These are phyloP conservation scores for Thymelicus lineola DNA, from an alignment of 2,888 invertebrate genomes.

Conservation along the genomic window DNA sequence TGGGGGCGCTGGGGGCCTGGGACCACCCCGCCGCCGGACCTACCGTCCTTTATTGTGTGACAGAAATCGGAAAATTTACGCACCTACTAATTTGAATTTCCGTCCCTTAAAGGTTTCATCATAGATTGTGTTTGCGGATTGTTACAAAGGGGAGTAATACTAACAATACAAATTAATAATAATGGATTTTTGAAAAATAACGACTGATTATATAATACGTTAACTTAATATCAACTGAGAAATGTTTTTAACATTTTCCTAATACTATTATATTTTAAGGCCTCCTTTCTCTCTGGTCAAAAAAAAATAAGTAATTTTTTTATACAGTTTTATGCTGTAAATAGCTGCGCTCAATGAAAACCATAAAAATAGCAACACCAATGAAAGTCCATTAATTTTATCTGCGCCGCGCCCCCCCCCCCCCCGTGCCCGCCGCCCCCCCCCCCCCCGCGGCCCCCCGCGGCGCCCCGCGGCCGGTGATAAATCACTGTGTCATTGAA, in stretches of 20 bases:
- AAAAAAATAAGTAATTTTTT: no score
- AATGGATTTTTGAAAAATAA: no score
- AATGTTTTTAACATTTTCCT: no score
- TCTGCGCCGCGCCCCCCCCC: not conserved
- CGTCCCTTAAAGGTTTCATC: no score
- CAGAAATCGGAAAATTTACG: slow-evolving; percentile 13
- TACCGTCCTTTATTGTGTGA: not conserved
- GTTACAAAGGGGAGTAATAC: no score
- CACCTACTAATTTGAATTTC: not conserved
- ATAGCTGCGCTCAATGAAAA: slow-evolving; percentile 22
- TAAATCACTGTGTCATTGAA: slow-evolving; percentile 34
- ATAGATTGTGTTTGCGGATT: no score
- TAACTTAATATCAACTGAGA: no score
- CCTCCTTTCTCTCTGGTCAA: no score
- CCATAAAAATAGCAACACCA: slow-evolving; percentile 10
- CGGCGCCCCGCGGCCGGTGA: slow-evolving; percentile 15
- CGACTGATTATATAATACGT: no score
- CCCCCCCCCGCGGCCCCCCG: slow-evolving; percentile 8
- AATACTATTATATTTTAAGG: no score
- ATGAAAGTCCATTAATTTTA: slow-evolving; percentile 34
- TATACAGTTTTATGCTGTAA: not conserved
- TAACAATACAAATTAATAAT: no score
- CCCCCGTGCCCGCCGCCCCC: no score
- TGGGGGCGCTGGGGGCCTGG: not conserved
- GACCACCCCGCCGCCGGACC: not conserved